Conservation (phyloP, 1,140 invertebrate genomes). For the Heliconius nattereri region DNA sequence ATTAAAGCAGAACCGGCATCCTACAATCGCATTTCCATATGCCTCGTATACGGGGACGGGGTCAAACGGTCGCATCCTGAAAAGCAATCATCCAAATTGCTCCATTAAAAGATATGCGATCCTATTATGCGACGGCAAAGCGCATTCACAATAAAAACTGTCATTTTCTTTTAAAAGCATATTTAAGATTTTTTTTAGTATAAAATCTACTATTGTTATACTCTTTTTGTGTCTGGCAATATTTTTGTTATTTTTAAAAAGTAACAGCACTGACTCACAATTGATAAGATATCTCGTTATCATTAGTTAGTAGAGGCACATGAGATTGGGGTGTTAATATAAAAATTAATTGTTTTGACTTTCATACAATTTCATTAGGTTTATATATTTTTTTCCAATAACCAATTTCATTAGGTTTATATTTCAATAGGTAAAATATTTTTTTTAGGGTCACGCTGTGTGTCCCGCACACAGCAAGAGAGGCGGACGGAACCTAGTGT, state of each 20-base stretch:
- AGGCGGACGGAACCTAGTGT: too few species aligned
- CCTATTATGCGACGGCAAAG: conserved; percentile 3
- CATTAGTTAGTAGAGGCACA: neutral
- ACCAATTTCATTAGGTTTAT: neutral
- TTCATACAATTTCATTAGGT: neutral
- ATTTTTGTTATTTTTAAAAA: neutral
- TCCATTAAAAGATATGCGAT: conserved; percentile 13
- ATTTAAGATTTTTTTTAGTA: neutral
- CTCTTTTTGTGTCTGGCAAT: neutral
- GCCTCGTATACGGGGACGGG: conserved; percentile 28
- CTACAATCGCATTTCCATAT: conserved; percentile 5
- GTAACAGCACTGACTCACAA: neutral
- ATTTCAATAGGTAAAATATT: too few species aligned
- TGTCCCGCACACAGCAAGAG: neutral
- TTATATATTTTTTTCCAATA: too few species aligned
- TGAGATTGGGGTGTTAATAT: neutral
- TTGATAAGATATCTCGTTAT: conserved; percentile 7
- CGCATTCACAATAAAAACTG: neutral
- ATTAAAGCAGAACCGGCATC: neutral
- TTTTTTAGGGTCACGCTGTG: neutral
- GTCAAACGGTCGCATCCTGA: conserved; percentile 50
- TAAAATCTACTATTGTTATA: neutral
- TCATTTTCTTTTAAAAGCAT: neutral
- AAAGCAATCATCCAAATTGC: conserved; percentile 42
- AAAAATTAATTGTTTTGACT: neutral